Evolutionary conservation across 2,888 invertebrate genomes (phyloP), one percentile per base, ranked within the genome.

Genomic region (Siphlonurus alternatus): DNA sequence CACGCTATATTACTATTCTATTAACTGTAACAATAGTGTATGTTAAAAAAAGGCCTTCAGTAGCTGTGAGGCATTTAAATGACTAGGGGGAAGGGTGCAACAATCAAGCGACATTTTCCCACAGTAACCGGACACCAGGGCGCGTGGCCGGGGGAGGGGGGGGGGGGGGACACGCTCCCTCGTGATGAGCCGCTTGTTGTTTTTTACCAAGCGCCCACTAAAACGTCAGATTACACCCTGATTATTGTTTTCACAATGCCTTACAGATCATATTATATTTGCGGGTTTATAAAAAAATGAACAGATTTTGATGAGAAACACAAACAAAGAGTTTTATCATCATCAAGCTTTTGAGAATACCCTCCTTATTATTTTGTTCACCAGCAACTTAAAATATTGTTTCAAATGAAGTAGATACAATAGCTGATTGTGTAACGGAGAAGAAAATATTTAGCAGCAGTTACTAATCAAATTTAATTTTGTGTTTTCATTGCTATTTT

Each of bases 111-210:
- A 38, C 38, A 56, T 56, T 56, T 56, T 56, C 56, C 56, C 56
- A 56, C 56, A 56, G 56, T 20, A n/a, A 56, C 56, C 56, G 19
- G 56, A 56, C 56, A 56, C 56, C 56, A 22, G 7, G 56, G 56
- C 56, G n/a, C 56, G 56, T 56, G 56, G 15, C 38, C 15, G 7
- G 38, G 7, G 5, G 5, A 5, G 15, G 15, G 7, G 38, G 5
- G 5, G 38, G 38, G 38, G 38, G 15, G 5, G 38, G 5, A 38
- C 38, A 5, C 5, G 38, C 15, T 38, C 38, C 38, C 38, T 10
- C 38, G 15, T 38, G 38, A 38, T 38, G 38, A 38, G 15, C 38
- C 38, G 38, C 5, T 38, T 38, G 38, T 38, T 38, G 15, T 10
- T 15, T 38, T 38, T 38, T 38, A 10, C 5, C 15, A 38, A 38